Conservation (phyloP, 1,140 invertebrate genomes). For the Megathymus violae region DNA sequence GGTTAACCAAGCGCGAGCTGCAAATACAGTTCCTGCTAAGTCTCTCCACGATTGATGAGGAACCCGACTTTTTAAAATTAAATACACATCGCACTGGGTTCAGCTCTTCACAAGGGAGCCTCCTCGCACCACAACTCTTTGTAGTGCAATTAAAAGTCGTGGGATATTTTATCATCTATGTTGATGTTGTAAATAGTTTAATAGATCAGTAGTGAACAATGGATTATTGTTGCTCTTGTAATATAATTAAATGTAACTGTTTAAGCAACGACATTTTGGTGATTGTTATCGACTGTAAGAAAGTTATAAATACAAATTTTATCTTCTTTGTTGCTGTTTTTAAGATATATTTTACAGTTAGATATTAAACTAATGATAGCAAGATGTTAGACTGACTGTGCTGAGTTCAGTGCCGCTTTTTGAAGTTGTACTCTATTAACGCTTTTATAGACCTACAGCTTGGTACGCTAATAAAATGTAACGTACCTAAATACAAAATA, state of each 20-base stretch:
- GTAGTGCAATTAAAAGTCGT: slow-evolving; percentile 3
- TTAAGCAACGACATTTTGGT: background rate
- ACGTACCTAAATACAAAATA: too few species aligned
- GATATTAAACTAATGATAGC: too few species aligned
- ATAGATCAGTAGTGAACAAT: slow-evolving; percentile 9
- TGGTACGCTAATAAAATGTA: too few species aligned
- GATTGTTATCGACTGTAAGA: background rate
- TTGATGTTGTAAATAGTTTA: slow-evolving; percentile 25
- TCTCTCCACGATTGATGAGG: slow-evolving; percentile 1
- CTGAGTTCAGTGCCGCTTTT: too few species aligned
- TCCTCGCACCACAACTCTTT: background rate
- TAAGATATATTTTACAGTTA: too few species aligned
- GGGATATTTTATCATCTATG: slow-evolving; percentile 18
- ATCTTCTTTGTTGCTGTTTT: too few species aligned
- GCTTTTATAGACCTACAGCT: too few species aligned
- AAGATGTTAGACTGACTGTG: too few species aligned
- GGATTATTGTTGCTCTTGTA: too few species aligned
- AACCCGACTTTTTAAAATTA: slow-evolving; percentile 6
- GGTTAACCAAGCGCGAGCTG: slow-evolving; percentile 5
- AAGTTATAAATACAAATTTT: background rate
- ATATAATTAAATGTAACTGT: background rate
- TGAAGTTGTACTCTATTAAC: too few species aligned
- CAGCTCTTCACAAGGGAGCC: background rate
- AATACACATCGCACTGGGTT: background rate
- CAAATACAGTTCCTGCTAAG: background rate